A percentile compares a stretch with the other conserved stretches of the same genome.
Conservation (phyloP, 2,797 vertebrate species). For the Pseudocheirus occidentalis region DNA sequence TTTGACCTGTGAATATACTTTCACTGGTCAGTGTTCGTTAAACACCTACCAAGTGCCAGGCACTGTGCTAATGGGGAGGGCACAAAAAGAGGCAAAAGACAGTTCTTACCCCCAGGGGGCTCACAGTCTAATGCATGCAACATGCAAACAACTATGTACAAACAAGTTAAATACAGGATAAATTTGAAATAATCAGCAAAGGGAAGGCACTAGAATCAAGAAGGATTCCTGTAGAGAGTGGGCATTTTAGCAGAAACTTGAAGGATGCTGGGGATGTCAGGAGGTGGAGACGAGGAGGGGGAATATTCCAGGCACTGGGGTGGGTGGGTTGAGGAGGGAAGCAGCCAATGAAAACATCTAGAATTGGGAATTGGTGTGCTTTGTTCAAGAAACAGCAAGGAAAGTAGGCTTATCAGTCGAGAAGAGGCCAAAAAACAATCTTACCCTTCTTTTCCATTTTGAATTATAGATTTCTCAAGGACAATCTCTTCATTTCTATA, state of each 20-base stretch:
- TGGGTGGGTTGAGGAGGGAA: background rate
- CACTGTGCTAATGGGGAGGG: background rate
- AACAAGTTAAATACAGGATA: background rate
- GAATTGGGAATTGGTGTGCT: background rate
- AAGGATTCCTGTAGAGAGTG: background rate
- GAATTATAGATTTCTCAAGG: constrained; percentile 1
- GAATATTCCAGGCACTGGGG: background rate
- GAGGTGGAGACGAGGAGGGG: background rate
- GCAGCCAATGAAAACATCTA: background rate
- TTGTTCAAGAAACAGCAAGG: background rate
- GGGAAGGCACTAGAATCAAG: background rate
- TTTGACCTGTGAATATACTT: background rate
- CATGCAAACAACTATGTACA: background rate
- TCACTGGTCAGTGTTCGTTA: background rate
- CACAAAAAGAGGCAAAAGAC: background rate
- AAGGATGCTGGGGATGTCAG: background rate
- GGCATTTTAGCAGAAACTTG: background rate
- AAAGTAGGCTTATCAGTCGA: background rate
- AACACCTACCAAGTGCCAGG: background rate
- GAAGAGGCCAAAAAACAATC: background rate
- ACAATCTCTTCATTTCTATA: background rate
- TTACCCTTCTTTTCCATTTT: background rate
- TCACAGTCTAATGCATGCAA: background rate
- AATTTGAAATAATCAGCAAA: background rate
- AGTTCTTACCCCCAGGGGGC: background rate